Evolutionary conservation across 2,113 vertebrate species (phyloP).

Genomic region (Butorides virescens): DNA sequence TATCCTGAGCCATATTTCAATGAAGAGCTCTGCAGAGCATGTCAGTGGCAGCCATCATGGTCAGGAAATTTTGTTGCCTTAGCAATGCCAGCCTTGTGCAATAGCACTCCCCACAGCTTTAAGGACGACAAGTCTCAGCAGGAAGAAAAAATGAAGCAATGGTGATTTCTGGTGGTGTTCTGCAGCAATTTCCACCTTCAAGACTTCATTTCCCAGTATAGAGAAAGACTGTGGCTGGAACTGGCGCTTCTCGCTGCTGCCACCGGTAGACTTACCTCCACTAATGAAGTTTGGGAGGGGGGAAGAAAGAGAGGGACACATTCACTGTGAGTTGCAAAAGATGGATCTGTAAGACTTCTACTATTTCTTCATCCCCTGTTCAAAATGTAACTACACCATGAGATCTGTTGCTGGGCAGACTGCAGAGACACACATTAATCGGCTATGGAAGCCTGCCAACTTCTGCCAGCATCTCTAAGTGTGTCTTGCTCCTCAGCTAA

Average conservation of each 20-base stretch:
- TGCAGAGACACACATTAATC: neutral
- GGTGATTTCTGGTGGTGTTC: conserved; percentile 29
- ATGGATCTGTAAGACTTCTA: neutral
- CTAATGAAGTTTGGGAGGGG: neutral
- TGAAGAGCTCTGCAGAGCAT: neutral
- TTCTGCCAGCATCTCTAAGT: neutral
- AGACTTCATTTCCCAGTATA: neutral
- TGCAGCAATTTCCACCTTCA: conserved; percentile 17
- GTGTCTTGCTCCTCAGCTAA: neutral
- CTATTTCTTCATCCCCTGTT: neutral
- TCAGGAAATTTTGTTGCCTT: neutral
- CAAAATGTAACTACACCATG: neutral
- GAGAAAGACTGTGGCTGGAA: neutral
- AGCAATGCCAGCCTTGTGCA: conserved; percentile 22
- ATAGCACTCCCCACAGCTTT: conserved; percentile 5
- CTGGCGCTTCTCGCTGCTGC: neutral
- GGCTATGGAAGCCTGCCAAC: neutral
- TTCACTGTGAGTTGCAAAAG: neutral
- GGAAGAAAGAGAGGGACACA: neutral
- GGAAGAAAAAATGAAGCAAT: conserved; percentile 20
- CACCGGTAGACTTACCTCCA: neutral
- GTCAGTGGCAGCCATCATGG: neutral
- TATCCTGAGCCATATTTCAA: neutral
- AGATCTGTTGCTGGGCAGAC: neutral
- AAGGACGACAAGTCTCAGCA: conserved; percentile 26